phyloP scores from a whole-genome alignment of 2,888 invertebrate genomes.

The Oegoconia quadripuncta region DNA sequence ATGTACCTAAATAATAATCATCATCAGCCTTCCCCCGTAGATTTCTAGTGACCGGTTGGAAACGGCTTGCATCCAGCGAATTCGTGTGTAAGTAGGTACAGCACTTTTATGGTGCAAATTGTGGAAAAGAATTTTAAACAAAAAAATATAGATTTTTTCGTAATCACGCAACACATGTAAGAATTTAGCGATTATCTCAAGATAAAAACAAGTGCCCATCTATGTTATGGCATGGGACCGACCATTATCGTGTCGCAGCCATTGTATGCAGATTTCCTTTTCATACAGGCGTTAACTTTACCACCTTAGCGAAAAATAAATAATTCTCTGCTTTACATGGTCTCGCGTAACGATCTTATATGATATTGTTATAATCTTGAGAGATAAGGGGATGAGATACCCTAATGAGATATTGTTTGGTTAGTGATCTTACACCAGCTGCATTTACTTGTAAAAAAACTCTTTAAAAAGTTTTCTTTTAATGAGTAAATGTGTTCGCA shows the following conservation, averaged over 20 bases:
- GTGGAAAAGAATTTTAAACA: too few relatives aligned
- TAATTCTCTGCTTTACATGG: conserved; percentile 45
- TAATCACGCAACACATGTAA: conserved; percentile 15
- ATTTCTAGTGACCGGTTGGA: too few relatives aligned
- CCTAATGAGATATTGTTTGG: conserved; percentile 14
- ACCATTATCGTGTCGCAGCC: conserved; percentile 29
- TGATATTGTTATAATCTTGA: conserved; percentile 47
- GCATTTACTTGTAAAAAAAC: conserved; percentile 1
- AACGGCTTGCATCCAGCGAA: too few relatives aligned
- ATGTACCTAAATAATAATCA: too few relatives aligned
- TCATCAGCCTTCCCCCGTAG: too few relatives aligned
- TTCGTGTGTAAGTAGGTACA: too few relatives aligned
- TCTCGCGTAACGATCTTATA: conserved; percentile 50
- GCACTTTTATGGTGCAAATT: too few relatives aligned
- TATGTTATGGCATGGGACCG: conserved; percentile 14
- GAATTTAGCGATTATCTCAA: conserved; percentile 21
- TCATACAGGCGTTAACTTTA: conserved; percentile 51
- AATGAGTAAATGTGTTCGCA: conserved; percentile 32
- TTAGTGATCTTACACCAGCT: conserved; percentile 4
- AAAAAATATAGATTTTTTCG: background rate
- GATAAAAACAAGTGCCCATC: conserved; percentile 26
- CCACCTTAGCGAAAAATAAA: conserved; percentile 53
- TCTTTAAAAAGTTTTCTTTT: background rate
- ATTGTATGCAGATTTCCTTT: conserved; percentile 68
- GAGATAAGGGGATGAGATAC: conserved; percentile 38